Percentiles rank a stretch among this genome's conserved stretches.
phyloP scores from a whole-genome alignment of 2,113 vertebrate genomes.

The Salvator merianae region DNA sequence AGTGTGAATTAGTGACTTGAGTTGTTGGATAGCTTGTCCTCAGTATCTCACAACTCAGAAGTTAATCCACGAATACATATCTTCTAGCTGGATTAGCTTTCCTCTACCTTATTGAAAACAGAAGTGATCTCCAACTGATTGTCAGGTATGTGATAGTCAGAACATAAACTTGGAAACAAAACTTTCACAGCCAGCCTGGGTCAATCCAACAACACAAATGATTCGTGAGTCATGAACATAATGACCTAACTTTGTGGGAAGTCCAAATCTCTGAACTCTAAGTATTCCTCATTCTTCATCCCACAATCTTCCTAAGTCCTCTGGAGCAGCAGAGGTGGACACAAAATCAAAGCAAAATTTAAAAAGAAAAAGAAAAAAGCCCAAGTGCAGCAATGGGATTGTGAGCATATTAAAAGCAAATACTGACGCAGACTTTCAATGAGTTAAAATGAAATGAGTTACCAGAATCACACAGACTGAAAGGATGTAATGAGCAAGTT shows the following conservation, averaged over 20 bases:
- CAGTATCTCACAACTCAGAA: constrained; percentile 48
- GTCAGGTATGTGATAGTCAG: background rate
- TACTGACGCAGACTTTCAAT: too few relatives aligned
- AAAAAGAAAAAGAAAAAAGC: too few relatives aligned
- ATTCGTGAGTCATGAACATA: background rate
- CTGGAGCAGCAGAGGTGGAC: background rate
- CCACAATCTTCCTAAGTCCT: background rate
- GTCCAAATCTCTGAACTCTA: background rate
- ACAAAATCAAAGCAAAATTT: background rate
- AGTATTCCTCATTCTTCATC: background rate
- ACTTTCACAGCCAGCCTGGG: too few relatives aligned
- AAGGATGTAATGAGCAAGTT: too few relatives aligned
- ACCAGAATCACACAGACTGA: too few relatives aligned
- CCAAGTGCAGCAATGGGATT: too few relatives aligned
- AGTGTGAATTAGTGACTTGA: constrained; percentile 24
- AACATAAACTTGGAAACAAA: constrained; percentile 5
- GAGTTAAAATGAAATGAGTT: too few relatives aligned
- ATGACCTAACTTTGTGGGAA: background rate
- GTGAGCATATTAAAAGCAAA: too few relatives aligned
- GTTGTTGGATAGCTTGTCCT: constrained; percentile 45
- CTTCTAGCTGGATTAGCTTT: constrained; percentile 7
- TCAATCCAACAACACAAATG: background rate
- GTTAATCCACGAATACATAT: accelerated
- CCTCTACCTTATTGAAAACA: background rate
- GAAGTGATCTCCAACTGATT: background rate